Base-by-base conservation (phyloP, 2,113 vertebrate species). In the Microtus ochrogaster region DNA sequence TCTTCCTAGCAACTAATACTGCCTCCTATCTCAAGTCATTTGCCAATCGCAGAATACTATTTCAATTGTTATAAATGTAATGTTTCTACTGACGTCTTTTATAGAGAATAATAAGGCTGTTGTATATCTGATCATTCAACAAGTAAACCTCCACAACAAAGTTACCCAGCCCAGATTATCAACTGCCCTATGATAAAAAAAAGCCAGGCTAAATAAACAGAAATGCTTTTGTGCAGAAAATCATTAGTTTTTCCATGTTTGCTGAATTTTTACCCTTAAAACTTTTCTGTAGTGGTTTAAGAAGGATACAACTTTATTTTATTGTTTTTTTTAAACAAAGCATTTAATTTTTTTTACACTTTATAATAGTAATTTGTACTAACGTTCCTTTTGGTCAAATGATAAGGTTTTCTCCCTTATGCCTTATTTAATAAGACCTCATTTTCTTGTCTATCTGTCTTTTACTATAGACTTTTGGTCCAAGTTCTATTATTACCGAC, bases 301-400 rank as follows among this genome's bases (percentile, higher is more conserved):
- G 63, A 49, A 73, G 49, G 21, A 39, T 21, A 68, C 6, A 70
- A 55, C 9, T 11, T 58, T 19, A 77, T 58, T 10, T 41, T 58
- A 65, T 11, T 78, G 13, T 12, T 83, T n/a, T 81, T 79, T 2
- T 58, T 58, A 49, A 55, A 55, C 28, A 52, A 33, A 81, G 13
- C 33, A 1, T 83, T 79, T 94, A 49, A 39, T 79, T 85, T 79
- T 85, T 95, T 72, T 52, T 39, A 89, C 0, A 78, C 65, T 96
- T 96, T 96, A 36, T 82, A 87, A 91, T 30, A 90, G 1, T 92
- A 73, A 70, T 84, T 88, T 44, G 7, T 39, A 36, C 28, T 65
- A 3, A 84, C 73, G 11, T 88, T 90, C 3, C 89, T 19, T 12
- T 3, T 3, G 52, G n/a, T 36, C 5, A 49, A 2, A 90, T 61